Conservation (phyloP, 1,140 invertebrate genomes). For the Macrosteles quadrilineatus region DNA sequence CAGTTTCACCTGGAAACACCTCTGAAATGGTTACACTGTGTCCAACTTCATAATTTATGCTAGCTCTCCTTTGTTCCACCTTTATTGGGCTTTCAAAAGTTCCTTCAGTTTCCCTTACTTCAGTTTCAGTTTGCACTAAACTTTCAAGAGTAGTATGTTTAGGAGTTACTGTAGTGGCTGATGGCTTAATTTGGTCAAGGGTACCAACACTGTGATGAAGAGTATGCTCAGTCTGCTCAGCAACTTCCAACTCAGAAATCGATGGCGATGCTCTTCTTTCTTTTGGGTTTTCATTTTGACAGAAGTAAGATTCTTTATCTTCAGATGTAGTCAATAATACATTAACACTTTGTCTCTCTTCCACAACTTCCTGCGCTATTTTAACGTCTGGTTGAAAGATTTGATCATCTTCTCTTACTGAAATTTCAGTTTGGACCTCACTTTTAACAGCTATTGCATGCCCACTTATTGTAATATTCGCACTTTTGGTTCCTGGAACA, state of each 20-base stretch:
- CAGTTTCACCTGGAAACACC: slow-evolving; percentile 56
- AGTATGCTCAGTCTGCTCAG: slow-evolving; percentile 45
- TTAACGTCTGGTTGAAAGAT: slow-evolving; percentile 47
- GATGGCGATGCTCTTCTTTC: slow-evolving; percentile 44
- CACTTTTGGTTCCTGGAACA: slow-evolving; percentile 36
- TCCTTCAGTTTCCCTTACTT: slow-evolving; percentile 56
- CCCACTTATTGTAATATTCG: slow-evolving; percentile 33
- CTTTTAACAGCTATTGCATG: slow-evolving; percentile 36
- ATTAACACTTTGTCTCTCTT: slow-evolving; percentile 53
- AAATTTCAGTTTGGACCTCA: slow-evolving; percentile 45
- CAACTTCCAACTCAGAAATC: slow-evolving; percentile 46
- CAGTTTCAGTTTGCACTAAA: slow-evolving; percentile 53
- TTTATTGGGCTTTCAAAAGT: slow-evolving; percentile 48
- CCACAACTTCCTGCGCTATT: slow-evolving; percentile 52
- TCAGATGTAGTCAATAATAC: slow-evolving; percentile 53
- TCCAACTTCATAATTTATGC: slow-evolving; percentile 46
- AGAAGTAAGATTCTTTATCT: slow-evolving; percentile 53
- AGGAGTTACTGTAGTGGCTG: slow-evolving; percentile 40
- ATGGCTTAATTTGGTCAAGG: slow-evolving; percentile 36
- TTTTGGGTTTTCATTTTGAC: slow-evolving; percentile 39
- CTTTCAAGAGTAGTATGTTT: slow-evolving; percentile 53
- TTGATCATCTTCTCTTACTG: slow-evolving; percentile 36
- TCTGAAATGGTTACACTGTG: slow-evolving; percentile 54
- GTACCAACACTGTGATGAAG: slow-evolving; percentile 36
- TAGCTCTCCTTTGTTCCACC: slow-evolving; percentile 49